Conservation (phyloP, 1,140 invertebrate species). For the Colletes latitarsis region DNA sequence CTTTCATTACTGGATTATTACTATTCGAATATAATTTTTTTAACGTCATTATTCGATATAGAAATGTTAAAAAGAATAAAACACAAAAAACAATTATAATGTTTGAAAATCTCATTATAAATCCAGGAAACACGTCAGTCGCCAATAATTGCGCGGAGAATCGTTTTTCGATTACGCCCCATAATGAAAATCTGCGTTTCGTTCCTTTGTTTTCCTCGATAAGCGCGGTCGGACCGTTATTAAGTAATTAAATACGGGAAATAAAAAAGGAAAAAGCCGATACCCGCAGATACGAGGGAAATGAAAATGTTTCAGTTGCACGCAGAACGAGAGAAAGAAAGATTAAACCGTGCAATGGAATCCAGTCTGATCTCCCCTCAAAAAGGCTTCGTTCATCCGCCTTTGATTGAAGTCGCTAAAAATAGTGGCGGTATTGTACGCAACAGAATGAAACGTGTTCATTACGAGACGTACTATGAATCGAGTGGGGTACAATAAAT, state of each 20-base stretch:
- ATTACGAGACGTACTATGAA: slow-evolving; percentile 2
- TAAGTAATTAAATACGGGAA: neutral
- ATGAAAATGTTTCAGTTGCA: neutral
- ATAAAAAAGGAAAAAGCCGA: neutral
- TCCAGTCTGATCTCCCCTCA: slow-evolving; percentile 6
- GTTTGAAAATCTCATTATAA: neutral
- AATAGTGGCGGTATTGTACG: slow-evolving; percentile 25
- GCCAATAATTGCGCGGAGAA: neutral
- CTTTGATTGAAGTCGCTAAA: slow-evolving; percentile 26
- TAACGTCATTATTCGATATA: too few relatives aligned
- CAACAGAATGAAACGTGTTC: slow-evolving; percentile 19
- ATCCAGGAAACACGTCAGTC: neutral
- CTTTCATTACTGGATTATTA: too few relatives aligned
- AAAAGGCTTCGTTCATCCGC: slow-evolving; percentile 4
- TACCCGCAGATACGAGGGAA: neutral
- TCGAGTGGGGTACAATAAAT: neutral
- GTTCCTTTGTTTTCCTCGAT: neutral
- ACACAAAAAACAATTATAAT: neutral
- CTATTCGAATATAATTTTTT: too few relatives aligned
- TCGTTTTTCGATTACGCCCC: neutral
- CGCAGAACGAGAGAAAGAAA: neutral
- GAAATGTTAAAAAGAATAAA: neutral
- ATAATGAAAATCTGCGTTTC: neutral
- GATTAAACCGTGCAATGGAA: slow-evolving; percentile 22
- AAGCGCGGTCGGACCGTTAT: too few relatives aligned